Evolutionary conservation across 2,113 vertebrate genomes (phyloP), one percentile per base, ranked within the genome.

Genomic region (Danio rerio): DNA sequence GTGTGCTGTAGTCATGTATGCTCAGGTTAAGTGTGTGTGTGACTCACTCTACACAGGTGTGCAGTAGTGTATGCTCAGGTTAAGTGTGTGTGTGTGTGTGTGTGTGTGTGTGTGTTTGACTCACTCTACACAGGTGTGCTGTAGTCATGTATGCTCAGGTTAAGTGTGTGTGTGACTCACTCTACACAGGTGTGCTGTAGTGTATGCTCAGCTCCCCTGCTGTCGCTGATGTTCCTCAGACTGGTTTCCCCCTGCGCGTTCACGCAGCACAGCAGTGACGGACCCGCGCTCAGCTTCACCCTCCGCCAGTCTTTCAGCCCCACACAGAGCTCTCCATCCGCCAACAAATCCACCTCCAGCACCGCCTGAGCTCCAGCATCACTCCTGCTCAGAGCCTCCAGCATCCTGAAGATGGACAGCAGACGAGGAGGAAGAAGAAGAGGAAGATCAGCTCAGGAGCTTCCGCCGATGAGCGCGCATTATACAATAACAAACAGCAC

Each of bases 11-110:
- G 31, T 31, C n/a, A n/a, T n/a, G n/a, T n/a, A 2, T 31, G 31
- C 31, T 31, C 31, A 3, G 31, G 49, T 52, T 2, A 70, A 7
- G 43, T 70, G 2, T 43, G 20, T 70, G 5, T 45, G 1, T 68
- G 11, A 92, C 92, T 93, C 87, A 94, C 94, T 93, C 90, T 7
- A 59, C 47, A 78, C 75, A 91, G 4, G 9, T 9, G 0, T 91
- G 92, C 4, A 91, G 86, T n/a, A 55, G 81, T 0, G 12, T 49
- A 0, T 74, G 83, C 18, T 61, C 45, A 1, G 82, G n/a, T n/a
- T n/a, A n/a, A n/a, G n/a, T n/a, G n/a, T n/a, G n/a, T n/a, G n/a
- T n/a, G n/a, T n/a, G n/a, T n/a, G n/a, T n/a, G n/a, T n/a, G n/a
- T n/a, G n/a, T n/a, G n/a, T n/a, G n/a, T n/a, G n/a, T n/a, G n/a